phyloP scores from a whole-genome alignment of 2,113 vertebrate species.

The Channa maculata region DNA sequence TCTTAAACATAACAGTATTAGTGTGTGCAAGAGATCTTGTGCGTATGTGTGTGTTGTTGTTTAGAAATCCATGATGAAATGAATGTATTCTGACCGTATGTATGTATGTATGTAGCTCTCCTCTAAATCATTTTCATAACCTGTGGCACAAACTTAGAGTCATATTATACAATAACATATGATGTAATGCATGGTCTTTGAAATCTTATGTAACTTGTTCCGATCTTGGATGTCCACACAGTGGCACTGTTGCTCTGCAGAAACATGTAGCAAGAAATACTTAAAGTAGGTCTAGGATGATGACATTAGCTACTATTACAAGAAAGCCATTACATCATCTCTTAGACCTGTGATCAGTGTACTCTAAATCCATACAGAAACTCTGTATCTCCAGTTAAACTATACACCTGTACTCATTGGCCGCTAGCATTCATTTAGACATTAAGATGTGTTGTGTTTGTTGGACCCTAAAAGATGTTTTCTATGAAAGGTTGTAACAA shows the following conservation, averaged over 20 bases:
- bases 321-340: conserved; percentile 77
- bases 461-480: not conserved
- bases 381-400: not conserved
- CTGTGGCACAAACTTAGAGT: too few species aligned
- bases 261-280: not conserved
- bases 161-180: conserved; percentile 20
- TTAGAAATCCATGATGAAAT: not conserved
- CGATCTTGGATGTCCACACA: conserved; percentile 54
- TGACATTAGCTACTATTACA: conserved; percentile 64
- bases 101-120: not conserved
- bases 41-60: not conserved
- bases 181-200: conserved; percentile 59
- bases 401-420: conserved; percentile 6
- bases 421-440: not conserved
- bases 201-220: conserved; percentile 70
- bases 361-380: conserved; percentile 27
- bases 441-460: conserved; percentile 9
- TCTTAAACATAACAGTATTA: too few species aligned
- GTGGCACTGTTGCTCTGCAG: conserved; percentile 74
- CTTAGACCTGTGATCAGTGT: conserved; percentile 32
- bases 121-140: too few species aligned
- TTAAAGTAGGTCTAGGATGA: conserved; percentile 59
- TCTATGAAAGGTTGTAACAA: not conserved
- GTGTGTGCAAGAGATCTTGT: too few species aligned
- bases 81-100: not conserved